phyloP scores from a whole-genome alignment of 1,140 invertebrate species.

The Pseudoatta argentina region DNA sequence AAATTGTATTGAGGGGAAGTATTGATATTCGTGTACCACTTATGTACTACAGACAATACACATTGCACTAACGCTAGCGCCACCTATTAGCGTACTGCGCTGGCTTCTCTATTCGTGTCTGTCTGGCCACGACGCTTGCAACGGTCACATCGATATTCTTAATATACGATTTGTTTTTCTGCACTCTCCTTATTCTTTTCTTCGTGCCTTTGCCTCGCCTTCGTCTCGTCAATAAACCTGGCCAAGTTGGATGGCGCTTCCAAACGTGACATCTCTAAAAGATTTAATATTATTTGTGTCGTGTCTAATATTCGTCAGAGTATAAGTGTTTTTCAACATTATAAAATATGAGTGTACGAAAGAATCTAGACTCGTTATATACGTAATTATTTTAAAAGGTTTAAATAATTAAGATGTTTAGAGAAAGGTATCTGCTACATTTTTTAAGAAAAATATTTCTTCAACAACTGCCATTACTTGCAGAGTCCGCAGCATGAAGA shows the following conservation, averaged over 20 bases:
- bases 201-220: no score
- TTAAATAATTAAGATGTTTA: neutral
- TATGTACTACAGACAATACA: no score
- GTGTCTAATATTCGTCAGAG: neutral
- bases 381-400: neutral
- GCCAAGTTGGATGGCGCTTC: slow-evolving; percentile 7
- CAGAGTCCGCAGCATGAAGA: slow-evolving; percentile 87
- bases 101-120: no score
- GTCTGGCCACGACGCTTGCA: no score
- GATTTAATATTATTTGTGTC: slow-evolving; percentile 33
- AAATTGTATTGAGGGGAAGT: no score
- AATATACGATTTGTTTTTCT: no score
- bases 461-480: slow-evolving; percentile 19
- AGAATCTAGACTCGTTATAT: neutral
- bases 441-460: neutral
- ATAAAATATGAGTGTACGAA: neutral
- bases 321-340: neutral
- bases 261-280: slow-evolving; percentile 28
- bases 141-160: no score
- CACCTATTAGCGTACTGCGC: no score
- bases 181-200: no score
- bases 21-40: no score
- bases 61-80: no score
- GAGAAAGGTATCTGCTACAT: neutral
- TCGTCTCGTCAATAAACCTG: no score